Conservation (phyloP, 2,888 invertebrate species). For the Sphinx pinastri region DNA sequence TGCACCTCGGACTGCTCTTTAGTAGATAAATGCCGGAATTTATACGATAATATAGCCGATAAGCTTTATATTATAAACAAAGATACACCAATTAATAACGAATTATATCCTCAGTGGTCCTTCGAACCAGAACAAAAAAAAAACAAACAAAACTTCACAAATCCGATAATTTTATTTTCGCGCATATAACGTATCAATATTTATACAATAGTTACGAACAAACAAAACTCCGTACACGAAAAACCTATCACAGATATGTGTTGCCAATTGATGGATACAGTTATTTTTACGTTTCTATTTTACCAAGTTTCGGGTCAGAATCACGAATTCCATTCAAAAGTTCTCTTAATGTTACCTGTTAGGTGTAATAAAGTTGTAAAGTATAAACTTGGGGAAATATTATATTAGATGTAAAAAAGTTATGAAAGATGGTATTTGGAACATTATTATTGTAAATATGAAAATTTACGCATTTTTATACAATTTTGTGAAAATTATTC, state of each 20-base stretch:
- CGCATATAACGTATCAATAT: background rate
- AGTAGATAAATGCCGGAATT: too few relatives aligned
- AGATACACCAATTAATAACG: background rate
- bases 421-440: background rate
- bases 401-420: slow-evolving; percentile 9
- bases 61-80: too few relatives aligned
- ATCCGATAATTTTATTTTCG: background rate
- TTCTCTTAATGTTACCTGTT: slow-evolving; percentile 30
- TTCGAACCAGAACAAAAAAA: background rate
- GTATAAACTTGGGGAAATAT: slow-evolving; percentile 14
- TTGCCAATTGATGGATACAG: slow-evolving; percentile 20
- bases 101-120: background rate
- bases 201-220: slow-evolving; percentile 27
- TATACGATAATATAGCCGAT: too few relatives aligned
- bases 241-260: slow-evolving; percentile 38
- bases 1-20: too few relatives aligned
- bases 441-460: background rate
- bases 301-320: slow-evolving; percentile 42
- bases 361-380: slow-evolving; percentile 20
- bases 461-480: too few relatives aligned
- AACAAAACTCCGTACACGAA: slow-evolving; percentile 35
- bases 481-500: too few relatives aligned
- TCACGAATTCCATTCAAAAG: slow-evolving; percentile 46
- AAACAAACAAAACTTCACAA: background rate
- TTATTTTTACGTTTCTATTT: slow-evolving; percentile 38